Conservation (phyloP, 2,888 invertebrate species). For the Opisthograptis luteolata region DNA sequence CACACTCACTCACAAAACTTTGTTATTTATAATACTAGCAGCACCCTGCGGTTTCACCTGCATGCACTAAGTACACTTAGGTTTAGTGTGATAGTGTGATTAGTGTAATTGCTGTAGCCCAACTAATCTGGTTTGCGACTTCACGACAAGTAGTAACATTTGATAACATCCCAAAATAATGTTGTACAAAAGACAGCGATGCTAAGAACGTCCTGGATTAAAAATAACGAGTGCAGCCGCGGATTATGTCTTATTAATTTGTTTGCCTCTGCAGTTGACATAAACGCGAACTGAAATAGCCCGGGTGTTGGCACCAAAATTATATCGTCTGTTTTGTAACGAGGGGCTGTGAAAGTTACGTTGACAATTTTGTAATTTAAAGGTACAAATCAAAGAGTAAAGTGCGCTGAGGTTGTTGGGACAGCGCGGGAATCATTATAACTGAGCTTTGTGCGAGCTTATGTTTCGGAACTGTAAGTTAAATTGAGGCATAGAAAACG, state of each 20-base stretch:
- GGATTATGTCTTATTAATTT: slow-evolving; percentile 20
- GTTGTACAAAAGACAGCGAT: slow-evolving; percentile 11
- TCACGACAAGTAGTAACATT: too few species aligned
- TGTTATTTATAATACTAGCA: too few species aligned
- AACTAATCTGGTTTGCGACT: too few species aligned
- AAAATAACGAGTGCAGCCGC: slow-evolving; percentile 20
- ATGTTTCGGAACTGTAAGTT: too few species aligned
- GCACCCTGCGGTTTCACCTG: too few species aligned
- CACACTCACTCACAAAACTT: too few species aligned
- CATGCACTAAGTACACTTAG: too few species aligned
- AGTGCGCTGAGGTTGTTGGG: not conserved
- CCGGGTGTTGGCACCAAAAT: slow-evolving; percentile 29
- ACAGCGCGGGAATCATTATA: not conserved
- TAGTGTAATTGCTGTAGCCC: too few species aligned
- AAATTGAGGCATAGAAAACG: too few species aligned
- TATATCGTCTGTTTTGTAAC: slow-evolving; percentile 15
- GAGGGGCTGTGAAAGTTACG: not conserved
- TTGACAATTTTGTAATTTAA: slow-evolving; percentile 1
- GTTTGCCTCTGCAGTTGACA: slow-evolving; percentile 20
- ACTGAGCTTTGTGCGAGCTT: not conserved
- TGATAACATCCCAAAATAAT: slow-evolving; percentile 13
- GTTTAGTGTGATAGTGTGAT: too few species aligned
- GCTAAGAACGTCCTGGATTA: slow-evolving; percentile 24
- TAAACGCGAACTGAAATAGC: slow-evolving; percentile 26
- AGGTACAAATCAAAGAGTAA: not conserved